Evolutionary conservation across 2,797 vertebrate species (phyloP).

Genomic region (Moxostoma hubbsi): DNA sequence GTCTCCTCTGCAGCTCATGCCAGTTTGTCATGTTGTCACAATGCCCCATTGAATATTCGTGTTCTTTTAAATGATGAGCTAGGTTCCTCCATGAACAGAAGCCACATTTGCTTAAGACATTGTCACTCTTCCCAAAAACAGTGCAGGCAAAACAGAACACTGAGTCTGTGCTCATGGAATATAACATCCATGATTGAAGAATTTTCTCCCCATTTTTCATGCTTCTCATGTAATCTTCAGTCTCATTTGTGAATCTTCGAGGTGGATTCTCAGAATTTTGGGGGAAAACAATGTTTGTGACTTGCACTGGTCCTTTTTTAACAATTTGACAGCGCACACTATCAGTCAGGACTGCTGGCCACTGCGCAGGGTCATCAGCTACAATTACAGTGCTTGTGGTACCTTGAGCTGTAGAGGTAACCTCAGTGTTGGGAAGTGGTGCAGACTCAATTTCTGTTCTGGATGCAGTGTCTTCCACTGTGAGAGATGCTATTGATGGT

Average conservation of each 20-base stretch:
- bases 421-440: no score
- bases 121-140: constrained; percentile 43
- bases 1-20: constrained; percentile 42
- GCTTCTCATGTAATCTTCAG: constrained; percentile 28
- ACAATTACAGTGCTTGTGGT: no score
- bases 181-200: constrained; percentile 36
- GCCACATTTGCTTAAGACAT: constrained; percentile 35
- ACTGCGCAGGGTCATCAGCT: constrained; percentile 38
- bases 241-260: constrained; percentile 39
- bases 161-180: no score
- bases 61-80: constrained; percentile 43
- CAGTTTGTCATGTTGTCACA: constrained; percentile 44
- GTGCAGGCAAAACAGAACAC: constrained; percentile 42
- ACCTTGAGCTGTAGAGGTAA: no score
- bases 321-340: constrained; percentile 11
- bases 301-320: constrained; percentile 31
- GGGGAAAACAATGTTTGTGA: constrained; percentile 43
- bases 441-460: no score
- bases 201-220: constrained; percentile 50
- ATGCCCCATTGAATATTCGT: constrained; percentile 45
- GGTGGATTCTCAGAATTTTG: constrained; percentile 46
- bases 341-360: constrained; percentile 40
- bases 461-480: no score
- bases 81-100: constrained; percentile 43
- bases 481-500: no score